These are phyloP conservation scores for Chaetodon auriga DNA, from an alignment of 2,113 vertebrate genomes.

Conservation along the genomic window DNA sequence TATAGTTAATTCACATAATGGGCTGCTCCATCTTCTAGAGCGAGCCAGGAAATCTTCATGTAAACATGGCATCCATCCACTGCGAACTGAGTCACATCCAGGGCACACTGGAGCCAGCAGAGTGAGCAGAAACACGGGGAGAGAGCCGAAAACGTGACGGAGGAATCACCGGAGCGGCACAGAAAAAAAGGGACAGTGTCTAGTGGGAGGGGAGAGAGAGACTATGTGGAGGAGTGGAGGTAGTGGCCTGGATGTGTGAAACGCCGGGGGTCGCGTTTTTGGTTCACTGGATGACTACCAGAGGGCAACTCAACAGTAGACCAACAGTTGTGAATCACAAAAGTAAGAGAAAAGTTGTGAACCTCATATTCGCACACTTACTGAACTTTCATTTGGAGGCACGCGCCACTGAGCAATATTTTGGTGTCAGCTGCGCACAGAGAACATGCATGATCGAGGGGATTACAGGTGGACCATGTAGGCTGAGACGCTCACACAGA, in stretches of 20 bases:
- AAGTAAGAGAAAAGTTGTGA: slow-evolving; percentile 53
- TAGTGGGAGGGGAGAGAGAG: slow-evolving; percentile 65
- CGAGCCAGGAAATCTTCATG: slow-evolving; percentile 60
- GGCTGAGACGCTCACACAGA: slow-evolving; percentile 18
- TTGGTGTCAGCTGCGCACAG: slow-evolving; percentile 17
- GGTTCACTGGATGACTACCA: slow-evolving; percentile 64
- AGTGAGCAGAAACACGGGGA: slow-evolving; percentile 42
- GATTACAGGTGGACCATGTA: slow-evolving; percentile 27
- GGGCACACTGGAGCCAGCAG: slow-evolving; percentile 48
- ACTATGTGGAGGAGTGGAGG: slow-evolving; percentile 40
- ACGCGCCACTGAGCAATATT: not conserved
- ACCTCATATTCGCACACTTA: not conserved
- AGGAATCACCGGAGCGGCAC: slow-evolving; percentile 70
- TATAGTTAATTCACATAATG: slow-evolving; percentile 44
- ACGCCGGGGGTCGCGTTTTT: slow-evolving; percentile 72
- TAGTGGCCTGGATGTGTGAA: slow-evolving; percentile 77
- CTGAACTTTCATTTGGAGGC: slow-evolving; percentile 24
- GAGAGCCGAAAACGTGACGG: slow-evolving; percentile 62
- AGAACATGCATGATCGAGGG: slow-evolving; percentile 24
- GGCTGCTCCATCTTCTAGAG: slow-evolving; percentile 53
- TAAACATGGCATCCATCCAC: slow-evolving; percentile 71
- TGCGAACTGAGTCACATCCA: slow-evolving; percentile 57
- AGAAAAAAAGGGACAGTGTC: slow-evolving; percentile 57
- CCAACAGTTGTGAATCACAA: slow-evolving; percentile 47
- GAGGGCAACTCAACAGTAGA: slow-evolving; percentile 34